Evolutionary conservation across 2,888 invertebrate genomes (phyloP), one percentile per base, ranked within the genome.

Genomic region (Chymomyza fuscimana): DNA sequence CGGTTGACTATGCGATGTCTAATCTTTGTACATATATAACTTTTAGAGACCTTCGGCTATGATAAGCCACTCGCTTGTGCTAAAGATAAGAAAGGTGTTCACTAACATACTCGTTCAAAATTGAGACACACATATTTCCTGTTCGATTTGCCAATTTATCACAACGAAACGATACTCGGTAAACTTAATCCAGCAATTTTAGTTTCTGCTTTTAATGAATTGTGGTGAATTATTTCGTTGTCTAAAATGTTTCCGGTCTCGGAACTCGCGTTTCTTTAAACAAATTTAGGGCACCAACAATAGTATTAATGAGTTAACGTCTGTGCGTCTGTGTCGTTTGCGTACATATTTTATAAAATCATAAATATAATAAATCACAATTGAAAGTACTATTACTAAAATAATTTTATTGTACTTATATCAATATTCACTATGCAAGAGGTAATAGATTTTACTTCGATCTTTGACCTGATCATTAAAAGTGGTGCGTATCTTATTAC

Each of bases 401-500:
- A 32, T 7, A 32, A 32, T 4, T 32, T 32, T n/a, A n/a, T n/a
- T n/a, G n/a, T n/a, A n/a, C n/a, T n/a, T n/a, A 32, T 9, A 19
- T 19, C 19, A 19, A 19, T 19, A 19, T 19, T 1, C 19, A 78
- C 67, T 9, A 85, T 87, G 84, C 79, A 88, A 50, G 83, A 85
- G 72, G 67, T 69, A n/a, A 63, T 88, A 60, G 76, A 89, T 63
- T 85, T 85, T 72, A 81, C 77, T 51, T 63, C 81, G 87, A 85
- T 89, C 87, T 85, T 87, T 87, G 85, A 89, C 79, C 86, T 85
- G 69, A 87, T 85, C 64, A 80, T 85, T 51, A 59, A 86, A 73
- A 77, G 89, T 67, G 88, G 85, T 85, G 76, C 58, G 88, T 87
- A 19, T 9, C 12, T 50, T 46, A 73, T 54, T 54, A 16, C 5